A percentile compares a stretch with the other conserved stretches of the same genome.
phyloP scores from a whole-genome alignment of 1,140 invertebrate genomes.

The Calosoma granatense region DNA sequence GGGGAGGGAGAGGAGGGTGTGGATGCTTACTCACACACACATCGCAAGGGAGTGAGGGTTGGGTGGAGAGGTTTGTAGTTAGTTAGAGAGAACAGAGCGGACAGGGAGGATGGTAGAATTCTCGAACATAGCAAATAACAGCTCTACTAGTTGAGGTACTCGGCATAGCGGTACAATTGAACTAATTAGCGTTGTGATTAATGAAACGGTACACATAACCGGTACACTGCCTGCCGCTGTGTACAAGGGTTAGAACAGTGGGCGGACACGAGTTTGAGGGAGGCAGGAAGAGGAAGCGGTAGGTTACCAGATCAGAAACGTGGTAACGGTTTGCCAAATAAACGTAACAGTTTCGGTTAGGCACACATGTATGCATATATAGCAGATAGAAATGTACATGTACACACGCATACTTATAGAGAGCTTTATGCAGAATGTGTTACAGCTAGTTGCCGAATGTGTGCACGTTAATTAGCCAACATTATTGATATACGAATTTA shows the following conservation, averaged over 20 bases:
- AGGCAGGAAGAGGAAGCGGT: no score
- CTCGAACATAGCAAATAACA: not conserved
- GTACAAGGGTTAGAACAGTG: not conserved
- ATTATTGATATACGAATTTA: not conserved
- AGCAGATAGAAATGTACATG: no score
- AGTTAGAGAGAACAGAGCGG: not conserved
- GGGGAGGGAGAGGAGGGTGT: no score
- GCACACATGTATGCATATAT: no score
- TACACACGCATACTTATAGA: no score
- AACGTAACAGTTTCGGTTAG: no score
- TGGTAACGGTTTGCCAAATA: no score
- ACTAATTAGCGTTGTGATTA: conserved; percentile 19
- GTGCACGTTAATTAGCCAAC: not conserved
- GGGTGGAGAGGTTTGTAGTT: no score
- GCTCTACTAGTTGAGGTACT: conserved; percentile 10
- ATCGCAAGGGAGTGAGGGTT: no score
- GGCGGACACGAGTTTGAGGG: not conserved
- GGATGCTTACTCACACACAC: not conserved
- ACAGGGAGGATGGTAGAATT: no score
- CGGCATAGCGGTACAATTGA: conserved; percentile 18
- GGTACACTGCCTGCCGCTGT: not conserved
- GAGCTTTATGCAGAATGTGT: no score
- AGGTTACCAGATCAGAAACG: no score
- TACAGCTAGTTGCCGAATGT: not conserved
- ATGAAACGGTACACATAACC: conserved; percentile 13